Conservation (phyloP, 2,113 vertebrate genomes). For the Grammomys surdaster region DNA sequence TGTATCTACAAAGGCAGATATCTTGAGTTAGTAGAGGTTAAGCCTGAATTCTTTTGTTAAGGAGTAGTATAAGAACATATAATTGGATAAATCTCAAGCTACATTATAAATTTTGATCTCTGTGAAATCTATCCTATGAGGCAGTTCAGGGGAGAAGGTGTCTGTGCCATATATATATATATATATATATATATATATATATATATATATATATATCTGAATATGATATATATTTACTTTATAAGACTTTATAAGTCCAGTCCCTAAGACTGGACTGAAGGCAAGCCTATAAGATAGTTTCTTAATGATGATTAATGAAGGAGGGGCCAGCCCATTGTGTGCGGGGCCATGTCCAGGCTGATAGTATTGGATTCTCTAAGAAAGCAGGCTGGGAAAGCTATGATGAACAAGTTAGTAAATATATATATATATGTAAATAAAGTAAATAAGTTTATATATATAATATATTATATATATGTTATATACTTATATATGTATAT, state of each 20-base stretch:
- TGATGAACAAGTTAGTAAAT: too few relatives aligned
- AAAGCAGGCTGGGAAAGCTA: too few relatives aligned
- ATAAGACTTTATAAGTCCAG: too few relatives aligned
- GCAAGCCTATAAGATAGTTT: too few relatives aligned
- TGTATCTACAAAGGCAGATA: not conserved
- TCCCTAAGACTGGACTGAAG: too few relatives aligned
- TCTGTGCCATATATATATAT: too few relatives aligned
- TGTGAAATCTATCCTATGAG: not conserved
- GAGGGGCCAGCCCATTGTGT: too few relatives aligned
- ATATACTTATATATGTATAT: not conserved
- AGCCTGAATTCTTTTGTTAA: slow-evolving; percentile 33
- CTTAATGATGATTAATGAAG: too few relatives aligned
- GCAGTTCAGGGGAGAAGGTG: not conserved
- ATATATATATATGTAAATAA: not conserved
- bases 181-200: not conserved
- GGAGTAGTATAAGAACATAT: not conserved
- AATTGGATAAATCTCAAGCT: not conserved
- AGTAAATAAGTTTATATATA: not conserved
- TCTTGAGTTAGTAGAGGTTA: not conserved
- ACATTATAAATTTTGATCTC: not conserved
- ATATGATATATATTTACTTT: too few relatives aligned
- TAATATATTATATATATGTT: not conserved
- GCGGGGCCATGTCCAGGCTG: too few relatives aligned
- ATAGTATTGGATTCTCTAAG: too few relatives aligned
- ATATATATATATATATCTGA: too few relatives aligned